phyloP scores from a whole-genome alignment of 30 jellyfish, hydroid and myxozoan species.

The Chironex yamaguchii region DNA sequence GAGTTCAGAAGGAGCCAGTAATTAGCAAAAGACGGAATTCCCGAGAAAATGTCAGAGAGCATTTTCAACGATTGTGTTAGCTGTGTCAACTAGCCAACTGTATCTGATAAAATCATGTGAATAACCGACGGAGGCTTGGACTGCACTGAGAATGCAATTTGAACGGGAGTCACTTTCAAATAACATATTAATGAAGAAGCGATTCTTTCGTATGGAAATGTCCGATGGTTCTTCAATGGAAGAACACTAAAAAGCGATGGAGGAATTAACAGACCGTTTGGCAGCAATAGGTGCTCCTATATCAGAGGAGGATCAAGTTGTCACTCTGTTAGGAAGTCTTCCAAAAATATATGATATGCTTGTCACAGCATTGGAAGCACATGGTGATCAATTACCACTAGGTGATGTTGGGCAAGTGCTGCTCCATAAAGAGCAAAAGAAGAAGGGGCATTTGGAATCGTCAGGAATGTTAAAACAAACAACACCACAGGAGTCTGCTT shows the following conservation, averaged over 20 bases:
- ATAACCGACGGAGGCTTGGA: no score
- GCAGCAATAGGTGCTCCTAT: conserved; percentile 3
- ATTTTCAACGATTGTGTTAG: not conserved
- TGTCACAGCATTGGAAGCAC: conserved; percentile 6
- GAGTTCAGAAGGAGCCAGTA: not conserved
- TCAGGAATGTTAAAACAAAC: not conserved
- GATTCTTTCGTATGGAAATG: not conserved
- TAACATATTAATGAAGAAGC: not conserved
- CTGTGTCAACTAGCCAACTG: not conserved
- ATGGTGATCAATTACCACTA: not conserved
- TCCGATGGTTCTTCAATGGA: not conserved
- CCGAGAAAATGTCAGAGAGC: not conserved
- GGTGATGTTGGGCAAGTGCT: not conserved
- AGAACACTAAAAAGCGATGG: not conserved
- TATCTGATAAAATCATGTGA: no score
- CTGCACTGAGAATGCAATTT: no score
- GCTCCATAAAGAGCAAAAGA: not conserved
- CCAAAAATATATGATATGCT: not conserved
- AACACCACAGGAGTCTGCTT: not conserved
- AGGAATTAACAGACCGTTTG: not conserved
- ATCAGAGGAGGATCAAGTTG: conserved; percentile 17
- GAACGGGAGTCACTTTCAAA: not conserved
- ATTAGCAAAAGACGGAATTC: not conserved
- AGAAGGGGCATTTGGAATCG: not conserved
- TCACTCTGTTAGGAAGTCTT: not conserved